These are phyloP conservation scores for Periparus ater DNA, from an alignment of 2,797 vertebrate genomes.

Conservation along the genomic window DNA sequence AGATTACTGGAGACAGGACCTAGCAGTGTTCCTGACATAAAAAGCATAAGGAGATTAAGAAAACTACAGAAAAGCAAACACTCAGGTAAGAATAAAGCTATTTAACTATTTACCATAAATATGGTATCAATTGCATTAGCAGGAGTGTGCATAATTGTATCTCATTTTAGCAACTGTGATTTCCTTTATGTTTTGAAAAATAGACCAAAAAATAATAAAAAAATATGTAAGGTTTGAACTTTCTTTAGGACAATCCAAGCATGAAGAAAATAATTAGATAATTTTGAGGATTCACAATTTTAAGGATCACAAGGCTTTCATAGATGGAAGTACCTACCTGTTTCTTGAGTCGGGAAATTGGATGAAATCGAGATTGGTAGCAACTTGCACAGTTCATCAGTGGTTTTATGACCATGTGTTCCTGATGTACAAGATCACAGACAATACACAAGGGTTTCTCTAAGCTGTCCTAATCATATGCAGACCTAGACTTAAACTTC, in stretches of 20 bases:
- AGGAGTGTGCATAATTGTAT: neutral
- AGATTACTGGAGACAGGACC: neutral
- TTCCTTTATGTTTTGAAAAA: neutral
- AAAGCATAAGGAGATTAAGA: neutral
- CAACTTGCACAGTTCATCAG: slow-evolving; percentile 33
- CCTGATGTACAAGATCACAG: slow-evolving; percentile 61
- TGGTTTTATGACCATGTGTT: neutral
- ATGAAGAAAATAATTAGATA: neutral
- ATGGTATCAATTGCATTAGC: neutral
- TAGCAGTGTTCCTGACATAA: neutral
- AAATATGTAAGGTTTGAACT: neutral
- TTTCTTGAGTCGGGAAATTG: slow-evolving; percentile 67
- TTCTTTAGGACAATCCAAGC: neutral
- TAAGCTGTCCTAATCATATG: neutral
- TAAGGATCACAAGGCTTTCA: neutral
- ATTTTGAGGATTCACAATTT: neutral
- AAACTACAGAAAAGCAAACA: neutral
- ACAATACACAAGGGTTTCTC: neutral
- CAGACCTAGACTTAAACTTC: neutral
- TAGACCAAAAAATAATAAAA: neutral
- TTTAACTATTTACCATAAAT: neutral
- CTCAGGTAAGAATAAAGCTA: neutral
- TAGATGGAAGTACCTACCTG: slow-evolving; percentile 61
- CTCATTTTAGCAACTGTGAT: neutral
- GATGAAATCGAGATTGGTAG: slow-evolving; percentile 77